These are phyloP conservation scores for Parazoanthus atlanticus DNA, from an alignment of 92 coral and sea anemone genomes.

Conservation along the genomic window DNA sequence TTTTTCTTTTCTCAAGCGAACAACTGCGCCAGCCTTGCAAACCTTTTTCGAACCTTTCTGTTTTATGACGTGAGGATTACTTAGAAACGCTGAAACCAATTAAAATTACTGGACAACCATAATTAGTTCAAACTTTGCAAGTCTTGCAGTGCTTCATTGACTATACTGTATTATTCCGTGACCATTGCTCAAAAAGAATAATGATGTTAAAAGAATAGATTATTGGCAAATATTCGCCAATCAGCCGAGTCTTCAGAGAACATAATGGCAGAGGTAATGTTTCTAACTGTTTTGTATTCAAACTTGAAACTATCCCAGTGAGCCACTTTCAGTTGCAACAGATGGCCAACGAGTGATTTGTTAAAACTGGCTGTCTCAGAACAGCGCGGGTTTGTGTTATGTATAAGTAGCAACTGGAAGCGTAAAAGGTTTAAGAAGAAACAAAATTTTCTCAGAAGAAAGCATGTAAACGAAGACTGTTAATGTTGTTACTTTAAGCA, in stretches of 20 bases:
- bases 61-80: background rate
- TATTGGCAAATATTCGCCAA: constrained; percentile 10
- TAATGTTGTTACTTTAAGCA: background rate
- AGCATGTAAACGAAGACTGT: background rate
- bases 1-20: background rate
- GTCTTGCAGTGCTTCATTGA: background rate
- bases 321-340: constrained; percentile 22
- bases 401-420: background rate
- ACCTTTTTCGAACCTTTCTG: background rate
- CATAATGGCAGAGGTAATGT: background rate
- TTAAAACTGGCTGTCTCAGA: background rate
- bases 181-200: background rate
- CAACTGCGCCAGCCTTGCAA: background rate
- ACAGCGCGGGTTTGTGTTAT: background rate
- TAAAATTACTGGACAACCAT: background rate
- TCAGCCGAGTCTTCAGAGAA: constrained; percentile 6
- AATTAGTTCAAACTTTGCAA: background rate
- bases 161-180: background rate
- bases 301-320: background rate
- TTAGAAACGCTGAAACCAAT: too few species aligned
- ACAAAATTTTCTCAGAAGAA: background rate
- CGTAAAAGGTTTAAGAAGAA: background rate
- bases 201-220: background rate
- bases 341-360: background rate
- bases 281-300: background rate